Percentiles rank a stretch among this genome's conserved stretches.
phyloP scores from a whole-genome alignment of 2,888 invertebrate genomes.

The Brenthis daphne region DNA sequence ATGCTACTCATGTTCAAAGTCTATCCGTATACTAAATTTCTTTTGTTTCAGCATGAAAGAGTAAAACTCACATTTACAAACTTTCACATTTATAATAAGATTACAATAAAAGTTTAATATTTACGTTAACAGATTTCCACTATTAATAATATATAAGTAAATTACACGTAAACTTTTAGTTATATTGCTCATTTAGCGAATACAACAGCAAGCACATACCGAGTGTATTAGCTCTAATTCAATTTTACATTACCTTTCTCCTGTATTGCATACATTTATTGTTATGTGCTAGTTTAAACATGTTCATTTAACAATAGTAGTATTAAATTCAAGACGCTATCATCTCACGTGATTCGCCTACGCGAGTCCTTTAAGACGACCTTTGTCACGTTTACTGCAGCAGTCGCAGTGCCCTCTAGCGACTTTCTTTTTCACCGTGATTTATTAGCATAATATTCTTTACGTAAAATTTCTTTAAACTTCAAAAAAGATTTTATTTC shows the following conservation, averaged over 20 bases:
- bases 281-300: background rate
- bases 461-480: background rate
- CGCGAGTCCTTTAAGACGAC: constrained; percentile 21
- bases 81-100: too few species aligned
- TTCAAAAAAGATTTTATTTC: background rate
- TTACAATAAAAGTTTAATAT: too few species aligned
- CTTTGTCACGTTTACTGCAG: constrained; percentile 26
- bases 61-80: too few species aligned
- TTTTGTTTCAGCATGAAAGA: too few species aligned
- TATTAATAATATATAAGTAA: too few species aligned
- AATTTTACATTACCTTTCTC: constrained; percentile 5
- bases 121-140: too few species aligned
- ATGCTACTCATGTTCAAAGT: too few species aligned
- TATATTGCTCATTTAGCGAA: too few species aligned
- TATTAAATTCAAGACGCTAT: constrained; percentile 12
- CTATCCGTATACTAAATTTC: too few species aligned
- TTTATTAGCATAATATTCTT: background rate
- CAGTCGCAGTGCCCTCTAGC: constrained; percentile 14
- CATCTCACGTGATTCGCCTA: constrained; percentile 28
- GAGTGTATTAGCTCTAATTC: background rate
- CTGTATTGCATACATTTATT: constrained; percentile 2
- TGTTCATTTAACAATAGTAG: background rate
- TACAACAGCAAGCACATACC: background rate
- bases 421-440: constrained; percentile 17
- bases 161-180: too few species aligned